Base-by-base conservation (phyloP, 2,888 invertebrate species). In the Lithophane ornitopus region DNA sequence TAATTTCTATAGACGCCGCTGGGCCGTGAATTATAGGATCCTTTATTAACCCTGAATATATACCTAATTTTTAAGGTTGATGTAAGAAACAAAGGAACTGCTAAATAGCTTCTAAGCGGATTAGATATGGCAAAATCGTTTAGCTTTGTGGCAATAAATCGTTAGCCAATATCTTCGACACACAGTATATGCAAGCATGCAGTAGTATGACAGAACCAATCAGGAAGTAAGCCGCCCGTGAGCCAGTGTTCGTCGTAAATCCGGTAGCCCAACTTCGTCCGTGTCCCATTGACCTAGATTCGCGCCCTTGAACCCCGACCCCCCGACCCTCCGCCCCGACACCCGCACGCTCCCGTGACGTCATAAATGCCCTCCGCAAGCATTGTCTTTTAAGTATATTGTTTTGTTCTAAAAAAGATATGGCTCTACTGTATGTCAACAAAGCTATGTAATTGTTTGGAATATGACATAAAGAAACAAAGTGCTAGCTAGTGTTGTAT, bases 271-370 rank as follows among this genome's bases (percentile, higher is more conserved):
- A 88, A 91, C 91, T 91, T 88, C 88, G 90, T 90, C 90, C 93
- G 91, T 93, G 96, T 89, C 93, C 96, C 90, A 95, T 91, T 96
- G 94, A 94, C 96, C 96, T 91, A 95, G 87, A 94, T 96, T 91
- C 88, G 84, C 94, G 95, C 93, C 96, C 96, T 96, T 96, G 96
- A 96, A 96, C 95, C 94, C 90, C 90, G 89, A 85, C 91, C 89
- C 88, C 91, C 89, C 78, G 28, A 22, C 14, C 49, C 79, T 44
- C 87, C 84, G 85, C 80, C 81, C 85, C 74, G 84, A 81, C 85
- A 76, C 79, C 84, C 86, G 82, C 76, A 74, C 77, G 86, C 86
- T 93, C 95, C 95, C 91, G 94, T 95, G 95, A 95, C 96, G 95
- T 95, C 94, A 94, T 90, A 87, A 90, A 91, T 90, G 91, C 91